These are phyloP conservation scores for Drosophila dunni DNA, from an alignment of 1,140 invertebrate genomes.

Conservation along the genomic window DNA sequence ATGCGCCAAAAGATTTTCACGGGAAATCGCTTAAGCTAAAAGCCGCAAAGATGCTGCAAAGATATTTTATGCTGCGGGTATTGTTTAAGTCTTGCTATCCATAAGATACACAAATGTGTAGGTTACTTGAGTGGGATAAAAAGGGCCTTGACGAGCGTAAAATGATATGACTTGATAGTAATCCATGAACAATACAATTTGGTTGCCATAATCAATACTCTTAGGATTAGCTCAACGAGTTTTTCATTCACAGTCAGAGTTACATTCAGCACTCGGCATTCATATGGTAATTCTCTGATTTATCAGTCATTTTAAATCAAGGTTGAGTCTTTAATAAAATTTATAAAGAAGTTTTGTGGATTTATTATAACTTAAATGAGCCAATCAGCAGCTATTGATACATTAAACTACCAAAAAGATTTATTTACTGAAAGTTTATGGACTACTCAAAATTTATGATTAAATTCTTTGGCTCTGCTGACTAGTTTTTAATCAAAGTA, in stretches of 20 bases:
- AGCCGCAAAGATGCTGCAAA: slow-evolving; percentile 20
- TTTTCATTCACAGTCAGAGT: neutral
- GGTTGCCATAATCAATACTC: slow-evolving; percentile 14
- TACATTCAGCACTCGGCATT: slow-evolving; percentile 5
- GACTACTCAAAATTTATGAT: neutral
- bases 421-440: no score
- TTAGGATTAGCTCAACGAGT: slow-evolving; percentile 36
- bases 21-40: slow-evolving; percentile 55
- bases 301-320: slow-evolving; percentile 8
- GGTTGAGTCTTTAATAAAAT: slow-evolving; percentile 1
- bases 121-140: slow-evolving; percentile 13
- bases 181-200: slow-evolving; percentile 13
- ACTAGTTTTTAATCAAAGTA: neutral
- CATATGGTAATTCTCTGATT: slow-evolving; percentile 28
- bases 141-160: slow-evolving; percentile 20
- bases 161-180: slow-evolving; percentile 16
- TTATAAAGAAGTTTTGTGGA: neutral
- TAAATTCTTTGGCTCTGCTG: neutral
- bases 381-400: neutral
- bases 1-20: slow-evolving; percentile 46
- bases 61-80: slow-evolving; percentile 19
- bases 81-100: slow-evolving; percentile 1
- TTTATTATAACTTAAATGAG: neutral
- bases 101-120: slow-evolving; percentile 14
- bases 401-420: no score